Evolutionary conservation across 1,140 invertebrate species (phyloP).

Genomic region (Dreissena polymorpha): DNA sequence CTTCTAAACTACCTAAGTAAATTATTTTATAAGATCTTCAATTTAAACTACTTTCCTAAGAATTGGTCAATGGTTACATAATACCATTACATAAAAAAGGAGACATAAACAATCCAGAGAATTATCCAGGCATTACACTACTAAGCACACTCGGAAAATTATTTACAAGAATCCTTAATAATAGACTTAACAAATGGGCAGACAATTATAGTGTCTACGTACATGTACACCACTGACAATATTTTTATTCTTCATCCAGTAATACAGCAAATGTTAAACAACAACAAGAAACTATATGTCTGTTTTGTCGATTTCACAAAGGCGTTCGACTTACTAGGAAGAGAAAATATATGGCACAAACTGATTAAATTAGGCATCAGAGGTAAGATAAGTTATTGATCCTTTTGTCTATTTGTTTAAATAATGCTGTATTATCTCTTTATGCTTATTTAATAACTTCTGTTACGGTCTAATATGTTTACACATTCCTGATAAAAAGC

Average conservation of each 20-base stretch:
- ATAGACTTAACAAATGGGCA: constrained; percentile 21
- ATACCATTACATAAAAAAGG: constrained; percentile 27
- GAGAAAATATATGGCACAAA: constrained; percentile 19
- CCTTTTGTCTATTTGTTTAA: no score
- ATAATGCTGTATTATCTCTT: no score
- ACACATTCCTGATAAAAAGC: no score
- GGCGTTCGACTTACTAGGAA: constrained; percentile 6
- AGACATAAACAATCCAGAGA: background rate
- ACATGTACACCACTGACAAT: constrained; percentile 23
- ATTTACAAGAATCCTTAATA: constrained; percentile 26
- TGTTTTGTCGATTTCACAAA: constrained; percentile 30
- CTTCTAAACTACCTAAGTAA: no score
- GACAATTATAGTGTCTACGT: constrained; percentile 40
- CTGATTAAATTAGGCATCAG: constrained; percentile 11
- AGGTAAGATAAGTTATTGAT: constrained; percentile 22
- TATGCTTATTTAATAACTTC: no score
- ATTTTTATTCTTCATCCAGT: constrained; percentile 35
- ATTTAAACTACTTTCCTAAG: background rate
- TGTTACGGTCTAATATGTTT: no score
- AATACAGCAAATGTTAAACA: constrained; percentile 10
- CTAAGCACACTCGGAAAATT: constrained; percentile 28
- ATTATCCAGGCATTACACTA: no score
- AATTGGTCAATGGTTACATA: background rate
- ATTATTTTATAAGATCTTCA: no score
- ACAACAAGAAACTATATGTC: background rate